Evolutionary conservation across 1,140 invertebrate species (phyloP).

Genomic region (Pissodes strobi): DNA sequence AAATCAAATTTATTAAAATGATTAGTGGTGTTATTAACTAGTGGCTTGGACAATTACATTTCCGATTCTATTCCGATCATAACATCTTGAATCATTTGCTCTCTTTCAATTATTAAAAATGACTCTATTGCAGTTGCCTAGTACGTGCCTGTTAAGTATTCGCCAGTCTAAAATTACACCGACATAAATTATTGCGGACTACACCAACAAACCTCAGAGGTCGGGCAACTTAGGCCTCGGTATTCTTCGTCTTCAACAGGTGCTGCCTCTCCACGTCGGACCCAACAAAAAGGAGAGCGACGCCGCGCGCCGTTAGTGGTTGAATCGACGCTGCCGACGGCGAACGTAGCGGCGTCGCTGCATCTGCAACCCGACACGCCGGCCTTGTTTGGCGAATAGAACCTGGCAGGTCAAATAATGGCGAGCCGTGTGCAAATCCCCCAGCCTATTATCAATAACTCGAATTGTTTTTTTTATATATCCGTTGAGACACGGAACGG

Average conservation of each 20-base stretch:
- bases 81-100: no score
- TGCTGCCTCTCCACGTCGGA: neutral
- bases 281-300: neutral
- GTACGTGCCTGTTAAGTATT: no score
- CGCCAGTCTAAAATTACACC: neutral
- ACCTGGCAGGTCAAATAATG: conserved; percentile 6
- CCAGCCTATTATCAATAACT: no score
- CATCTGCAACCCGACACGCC: conserved; percentile 17
- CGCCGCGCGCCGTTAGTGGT: no score
- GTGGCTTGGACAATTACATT: no score
- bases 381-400: conserved; percentile 23
- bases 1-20: no score
- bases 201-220: conserved; percentile 1
- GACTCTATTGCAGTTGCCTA: no score
- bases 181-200: neutral
- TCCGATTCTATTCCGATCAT: no score
- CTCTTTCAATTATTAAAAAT: no score
- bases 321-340: conserved; percentile 3
- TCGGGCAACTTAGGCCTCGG: conserved; percentile 7
- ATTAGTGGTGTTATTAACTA: no score
- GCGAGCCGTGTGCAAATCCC: conserved; percentile 22
- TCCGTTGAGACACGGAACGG: neutral
- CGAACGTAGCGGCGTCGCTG: neutral
- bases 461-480: conserved; percentile 8
- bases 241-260: conserved; percentile 18